Evolutionary conservation across 1,140 invertebrate genomes (phyloP).

Genomic region (Drosophila elegans): DNA sequence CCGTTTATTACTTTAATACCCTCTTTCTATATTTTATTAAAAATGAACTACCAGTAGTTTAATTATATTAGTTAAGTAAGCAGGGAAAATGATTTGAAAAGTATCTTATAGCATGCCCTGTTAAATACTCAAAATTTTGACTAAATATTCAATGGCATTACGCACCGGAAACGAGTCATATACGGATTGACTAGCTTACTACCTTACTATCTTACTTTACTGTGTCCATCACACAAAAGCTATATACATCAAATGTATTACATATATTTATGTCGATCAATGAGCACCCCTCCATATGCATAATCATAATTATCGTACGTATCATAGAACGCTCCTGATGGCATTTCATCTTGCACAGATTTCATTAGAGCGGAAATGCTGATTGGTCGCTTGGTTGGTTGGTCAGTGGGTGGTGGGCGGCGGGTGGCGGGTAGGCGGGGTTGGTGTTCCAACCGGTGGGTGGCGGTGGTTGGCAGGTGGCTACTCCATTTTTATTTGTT

Average conservation of each 20-base stretch:
- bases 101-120: too few species aligned
- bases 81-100: too few species aligned
- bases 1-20: too few species aligned
- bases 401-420: slow-evolving; percentile 9
- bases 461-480: slow-evolving; percentile 2
- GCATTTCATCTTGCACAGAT: slow-evolving; percentile 28
- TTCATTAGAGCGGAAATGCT: slow-evolving; percentile 53
- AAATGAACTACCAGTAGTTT: too few species aligned
- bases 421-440: background rate
- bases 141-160: too few species aligned
- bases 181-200: background rate
- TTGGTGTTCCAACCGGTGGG: background rate
- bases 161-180: background rate
- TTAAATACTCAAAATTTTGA: too few species aligned
- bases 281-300: slow-evolving; percentile 1
- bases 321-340: slow-evolving; percentile 15
- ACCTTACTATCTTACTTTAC: background rate
- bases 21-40: too few species aligned
- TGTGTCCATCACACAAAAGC: background rate
- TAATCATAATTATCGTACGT: slow-evolving; percentile 16
- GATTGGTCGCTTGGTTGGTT: slow-evolving; percentile 38
- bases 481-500: slow-evolving; percentile 6
- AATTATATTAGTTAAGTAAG: too few species aligned
- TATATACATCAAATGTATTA: background rate
- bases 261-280: slow-evolving; percentile 1